Base-by-base conservation (phyloP, 2,888 invertebrate genomes). In the Metacarcinus magister region DNA sequence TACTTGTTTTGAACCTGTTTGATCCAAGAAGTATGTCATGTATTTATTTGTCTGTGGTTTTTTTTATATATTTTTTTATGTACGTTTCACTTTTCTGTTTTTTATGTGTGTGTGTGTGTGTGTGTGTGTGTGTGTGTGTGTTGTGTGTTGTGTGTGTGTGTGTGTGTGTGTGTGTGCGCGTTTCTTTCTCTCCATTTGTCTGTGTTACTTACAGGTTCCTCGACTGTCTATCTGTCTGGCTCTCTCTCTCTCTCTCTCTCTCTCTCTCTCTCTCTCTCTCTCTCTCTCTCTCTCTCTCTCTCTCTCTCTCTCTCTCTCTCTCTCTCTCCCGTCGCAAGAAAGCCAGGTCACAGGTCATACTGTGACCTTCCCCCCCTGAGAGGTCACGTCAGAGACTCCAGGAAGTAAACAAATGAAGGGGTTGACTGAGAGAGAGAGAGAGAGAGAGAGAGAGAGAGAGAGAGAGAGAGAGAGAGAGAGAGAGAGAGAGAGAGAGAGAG, bases 221-320 rank as follows among this genome's bases (percentile, higher is more conserved):
- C 16, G 60, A 13, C 67, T 67, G n/a, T 4, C 7, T 67, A 2
- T 4, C 23, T 23, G 3, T 67, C n/a, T 67, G 3, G 0, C 54
- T 54, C 54, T 54, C 54, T 54, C 54, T 54, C 54, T 54, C 54
- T 54, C 54, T 54, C 54, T 54, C 54, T 54, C 54, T 54, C 54
- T 54, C 54, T 67, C n/a, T 67, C 67, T 67, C 67, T 67, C 67
- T 67, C 67, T 67, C 67, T 67, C 67, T 67, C 67, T 67, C 67
- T 67, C 67, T 67, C 67, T 67, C 67, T 67, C 67, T 67, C 67
- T 67, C 67, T 67, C 67, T 67, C 67, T 67, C 67, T 67, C 67
- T 67, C 67, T 67, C 67, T 67, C 67, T 67, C 67, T 67, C 67
- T 67, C 67, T 67, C 67, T 67, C 67, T 67, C 67, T 67, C 67